Conservation (phyloP, 2,888 invertebrate genomes). For the Nymphalis urticae region DNA sequence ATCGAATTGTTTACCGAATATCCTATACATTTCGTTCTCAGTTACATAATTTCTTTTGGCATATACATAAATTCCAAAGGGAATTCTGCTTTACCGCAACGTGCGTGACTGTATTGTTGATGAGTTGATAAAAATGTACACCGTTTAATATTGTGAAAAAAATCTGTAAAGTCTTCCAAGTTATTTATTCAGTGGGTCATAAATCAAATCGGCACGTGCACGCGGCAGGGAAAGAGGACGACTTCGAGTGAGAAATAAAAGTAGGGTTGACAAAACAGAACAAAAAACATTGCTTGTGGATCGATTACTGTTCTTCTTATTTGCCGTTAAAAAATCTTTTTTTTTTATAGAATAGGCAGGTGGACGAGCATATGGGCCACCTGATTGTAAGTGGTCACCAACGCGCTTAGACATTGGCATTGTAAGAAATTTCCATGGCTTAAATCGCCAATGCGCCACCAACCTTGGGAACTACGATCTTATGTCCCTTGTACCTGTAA, state of each 20-base stretch:
- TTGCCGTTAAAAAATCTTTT: background rate
- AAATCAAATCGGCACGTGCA: slow-evolving; percentile 76
- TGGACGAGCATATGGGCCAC: too few species aligned
- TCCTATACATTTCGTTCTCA: slow-evolving; percentile 18
- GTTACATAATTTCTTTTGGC: slow-evolving; percentile 20
- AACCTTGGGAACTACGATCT: too few species aligned
- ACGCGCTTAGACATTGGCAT: too few species aligned
- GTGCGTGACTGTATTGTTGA: slow-evolving; percentile 39
- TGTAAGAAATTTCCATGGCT: too few species aligned
- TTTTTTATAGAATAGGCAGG: too few species aligned
- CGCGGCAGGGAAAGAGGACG: slow-evolving; percentile 45
- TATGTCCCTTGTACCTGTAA: too few species aligned
- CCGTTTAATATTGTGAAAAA: slow-evolving; percentile 38
- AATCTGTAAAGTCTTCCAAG: slow-evolving; percentile 53
- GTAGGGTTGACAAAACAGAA: slow-evolving; percentile 28
- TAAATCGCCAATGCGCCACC: too few species aligned
- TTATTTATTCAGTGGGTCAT: slow-evolving; percentile 72
- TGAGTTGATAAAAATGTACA: slow-evolving; percentile 38
- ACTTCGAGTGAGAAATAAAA: slow-evolving; percentile 32
- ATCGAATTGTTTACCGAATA: slow-evolving; percentile 16
- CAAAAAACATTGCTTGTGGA: slow-evolving; percentile 17
- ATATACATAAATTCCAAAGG: slow-evolving; percentile 26
- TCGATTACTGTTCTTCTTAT: background rate
- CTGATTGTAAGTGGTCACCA: too few species aligned
- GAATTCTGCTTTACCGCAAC: slow-evolving; percentile 23